Conservation (phyloP, 2,888 invertebrate species). For the Orthosia gracilis region DNA sequence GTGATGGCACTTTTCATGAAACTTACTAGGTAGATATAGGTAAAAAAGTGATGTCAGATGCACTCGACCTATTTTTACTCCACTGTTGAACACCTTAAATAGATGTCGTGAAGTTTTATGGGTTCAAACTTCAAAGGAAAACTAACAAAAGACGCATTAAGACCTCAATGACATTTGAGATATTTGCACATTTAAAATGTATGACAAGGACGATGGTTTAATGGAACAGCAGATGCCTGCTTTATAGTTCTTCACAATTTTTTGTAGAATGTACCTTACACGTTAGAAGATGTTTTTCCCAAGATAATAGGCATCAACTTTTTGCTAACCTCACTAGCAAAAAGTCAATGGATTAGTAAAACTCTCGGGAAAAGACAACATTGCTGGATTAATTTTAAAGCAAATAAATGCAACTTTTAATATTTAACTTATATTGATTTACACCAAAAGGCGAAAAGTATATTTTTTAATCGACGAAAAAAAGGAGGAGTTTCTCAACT, state of each 20-base stretch:
- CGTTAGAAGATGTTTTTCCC: background rate
- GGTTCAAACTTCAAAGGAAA: slow-evolving; percentile 39
- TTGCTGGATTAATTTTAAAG: background rate
- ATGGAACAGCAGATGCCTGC: background rate
- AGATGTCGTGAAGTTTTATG: slow-evolving; percentile 50
- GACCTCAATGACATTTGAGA: slow-evolving; percentile 53
- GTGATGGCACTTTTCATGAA: slow-evolving; percentile 27
- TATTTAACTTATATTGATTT: too few species aligned
- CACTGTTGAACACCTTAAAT: slow-evolving; percentile 46
- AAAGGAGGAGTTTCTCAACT: background rate
- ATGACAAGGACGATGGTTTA: slow-evolving; percentile 48
- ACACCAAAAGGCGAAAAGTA: too few species aligned
- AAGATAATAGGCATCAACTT: background rate
- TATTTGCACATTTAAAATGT: slow-evolving; percentile 47
- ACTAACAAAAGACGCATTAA: slow-evolving; percentile 61
- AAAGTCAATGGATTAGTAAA: background rate
- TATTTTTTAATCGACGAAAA: too few species aligned
- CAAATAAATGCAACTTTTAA: background rate
- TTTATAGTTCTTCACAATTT: background rate
- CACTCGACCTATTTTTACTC: slow-evolving; percentile 49
- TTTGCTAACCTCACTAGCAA: too few species aligned
- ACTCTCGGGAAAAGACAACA: background rate
- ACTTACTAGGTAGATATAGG: slow-evolving; percentile 11
- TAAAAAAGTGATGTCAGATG: slow-evolving; percentile 52
- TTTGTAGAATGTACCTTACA: background rate